Evolutionary conservation across 30 jellyfish, hydroid and myxozoan genomes (phyloP).

Genomic region (Hydractinia echinata): DNA sequence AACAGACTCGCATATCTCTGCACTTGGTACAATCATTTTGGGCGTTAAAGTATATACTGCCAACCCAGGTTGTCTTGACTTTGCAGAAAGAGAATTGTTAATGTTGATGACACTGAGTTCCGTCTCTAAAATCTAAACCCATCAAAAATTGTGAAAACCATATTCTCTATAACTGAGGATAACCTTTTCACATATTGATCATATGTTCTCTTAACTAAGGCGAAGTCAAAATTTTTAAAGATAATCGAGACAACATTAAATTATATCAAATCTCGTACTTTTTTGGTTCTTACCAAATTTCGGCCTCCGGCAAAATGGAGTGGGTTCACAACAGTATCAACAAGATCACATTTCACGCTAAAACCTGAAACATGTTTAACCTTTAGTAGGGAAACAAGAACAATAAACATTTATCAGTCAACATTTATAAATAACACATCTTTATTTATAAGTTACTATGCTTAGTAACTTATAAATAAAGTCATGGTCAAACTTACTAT

Average conservation of each 20-base stretch:
- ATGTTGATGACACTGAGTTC: neutral
- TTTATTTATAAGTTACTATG: neutral
- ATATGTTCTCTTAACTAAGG: neutral
- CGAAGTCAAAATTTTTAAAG: neutral
- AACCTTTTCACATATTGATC: neutral
- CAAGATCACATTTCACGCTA: constrained; percentile 46
- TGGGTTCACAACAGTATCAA: constrained; percentile 41
- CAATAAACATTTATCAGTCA: neutral
- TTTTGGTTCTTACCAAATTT: constrained; percentile 8
- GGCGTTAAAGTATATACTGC: constrained; percentile 11
- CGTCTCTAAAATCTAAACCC: constrained; percentile 18
- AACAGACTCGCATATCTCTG: neutral
- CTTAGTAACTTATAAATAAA: neutral
- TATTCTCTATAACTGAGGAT: too few species aligned
- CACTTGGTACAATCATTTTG: neutral
- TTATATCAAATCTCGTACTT: neutral
- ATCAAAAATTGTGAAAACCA: neutral
- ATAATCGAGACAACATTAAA: neutral
- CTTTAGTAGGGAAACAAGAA: too few species aligned
- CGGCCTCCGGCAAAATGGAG: constrained; percentile 23
- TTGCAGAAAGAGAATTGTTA: neutral
- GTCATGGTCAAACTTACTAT: neutral
- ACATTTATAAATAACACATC: neutral
- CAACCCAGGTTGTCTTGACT: neutral
- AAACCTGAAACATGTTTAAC: constrained; percentile 13